Evolutionary conservation across 2,888 invertebrate species (phyloP).

Genomic region (Cecidostiba fungosa): DNA sequence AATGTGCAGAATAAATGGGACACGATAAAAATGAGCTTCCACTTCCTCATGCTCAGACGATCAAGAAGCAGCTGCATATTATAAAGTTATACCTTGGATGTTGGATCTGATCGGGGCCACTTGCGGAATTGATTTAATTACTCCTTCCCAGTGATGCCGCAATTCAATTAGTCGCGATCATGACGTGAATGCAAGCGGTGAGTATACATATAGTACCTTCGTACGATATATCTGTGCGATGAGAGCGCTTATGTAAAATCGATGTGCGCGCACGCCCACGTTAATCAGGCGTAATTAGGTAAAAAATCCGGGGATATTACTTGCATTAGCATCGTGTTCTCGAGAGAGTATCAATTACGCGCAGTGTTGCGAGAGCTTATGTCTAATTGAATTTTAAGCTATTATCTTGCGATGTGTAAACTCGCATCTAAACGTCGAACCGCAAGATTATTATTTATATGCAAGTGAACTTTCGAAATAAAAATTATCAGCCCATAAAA

Average conservation of each 20-base stretch:
- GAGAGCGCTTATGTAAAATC: slow-evolving; percentile 18
- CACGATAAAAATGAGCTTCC: neutral
- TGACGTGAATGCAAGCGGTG: slow-evolving; percentile 32
- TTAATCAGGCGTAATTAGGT: slow-evolving; percentile 17
- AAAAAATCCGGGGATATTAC: slow-evolving; percentile 1
- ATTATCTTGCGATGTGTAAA: neutral
- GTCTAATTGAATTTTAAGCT: neutral
- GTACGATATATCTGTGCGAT: neutral
- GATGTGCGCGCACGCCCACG: neutral
- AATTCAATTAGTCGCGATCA: slow-evolving; percentile 50
- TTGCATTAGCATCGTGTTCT: neutral
- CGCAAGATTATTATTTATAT: too few species aligned
- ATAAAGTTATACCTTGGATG: slow-evolving; percentile 28
- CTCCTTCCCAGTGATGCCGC: slow-evolving; percentile 35
- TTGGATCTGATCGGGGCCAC: slow-evolving; percentile 20
- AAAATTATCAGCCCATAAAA: too few species aligned
- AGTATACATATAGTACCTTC: neutral
- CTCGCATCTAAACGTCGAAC: too few species aligned
- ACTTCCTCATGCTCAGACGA: neutral
- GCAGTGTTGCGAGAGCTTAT: neutral
- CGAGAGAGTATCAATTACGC: neutral
- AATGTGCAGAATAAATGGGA: neutral
- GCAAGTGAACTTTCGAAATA: too few species aligned
- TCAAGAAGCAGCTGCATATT: slow-evolving; percentile 3
- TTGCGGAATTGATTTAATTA: slow-evolving; percentile 53